Evolutionary conservation across 2,797 vertebrate species (phyloP).

Genomic region (Sardinella longiceps): DNA sequence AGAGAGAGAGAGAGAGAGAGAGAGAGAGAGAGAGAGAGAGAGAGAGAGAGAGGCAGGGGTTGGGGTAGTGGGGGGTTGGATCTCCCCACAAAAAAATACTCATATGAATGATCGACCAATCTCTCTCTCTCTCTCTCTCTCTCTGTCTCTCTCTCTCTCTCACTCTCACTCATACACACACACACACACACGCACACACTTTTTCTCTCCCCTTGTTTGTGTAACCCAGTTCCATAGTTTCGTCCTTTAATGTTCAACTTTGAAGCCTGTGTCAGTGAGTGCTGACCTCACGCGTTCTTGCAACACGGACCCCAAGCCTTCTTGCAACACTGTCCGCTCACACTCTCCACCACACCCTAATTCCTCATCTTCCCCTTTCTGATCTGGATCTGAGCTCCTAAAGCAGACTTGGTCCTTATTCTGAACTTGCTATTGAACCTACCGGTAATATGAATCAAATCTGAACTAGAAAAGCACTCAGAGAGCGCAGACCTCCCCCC

Average conservation of each 20-base stretch:
- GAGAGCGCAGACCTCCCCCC: too few species aligned
- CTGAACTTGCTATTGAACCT: too few species aligned
- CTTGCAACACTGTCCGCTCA: not conserved
- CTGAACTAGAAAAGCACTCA: too few species aligned
- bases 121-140: not conserved
- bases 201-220: slow-evolving; percentile 38
- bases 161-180: slow-evolving; percentile 28
- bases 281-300: slow-evolving; percentile 17
- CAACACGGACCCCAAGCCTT: not conserved
- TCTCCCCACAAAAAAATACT: not conserved
- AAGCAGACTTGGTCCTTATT: too few species aligned
- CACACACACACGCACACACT: too few species aligned
- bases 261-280: slow-evolving; percentile 9
- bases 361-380: not conserved
- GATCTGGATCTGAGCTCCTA: too few species aligned
- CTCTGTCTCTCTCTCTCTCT: slow-evolving; percentile 31
- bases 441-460: too few species aligned
- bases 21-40: not conserved
- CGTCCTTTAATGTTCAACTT: slow-evolving; percentile 43
- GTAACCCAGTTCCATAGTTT: slow-evolving; percentile 39
- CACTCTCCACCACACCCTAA: not conserved
- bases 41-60: too few species aligned
- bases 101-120: slow-evolving; percentile 24
- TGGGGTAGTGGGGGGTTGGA: not conserved
- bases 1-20: not conserved